Evolutionary conservation across 2,113 vertebrate species (phyloP).

Genomic region (Lipophrys pholis): DNA sequence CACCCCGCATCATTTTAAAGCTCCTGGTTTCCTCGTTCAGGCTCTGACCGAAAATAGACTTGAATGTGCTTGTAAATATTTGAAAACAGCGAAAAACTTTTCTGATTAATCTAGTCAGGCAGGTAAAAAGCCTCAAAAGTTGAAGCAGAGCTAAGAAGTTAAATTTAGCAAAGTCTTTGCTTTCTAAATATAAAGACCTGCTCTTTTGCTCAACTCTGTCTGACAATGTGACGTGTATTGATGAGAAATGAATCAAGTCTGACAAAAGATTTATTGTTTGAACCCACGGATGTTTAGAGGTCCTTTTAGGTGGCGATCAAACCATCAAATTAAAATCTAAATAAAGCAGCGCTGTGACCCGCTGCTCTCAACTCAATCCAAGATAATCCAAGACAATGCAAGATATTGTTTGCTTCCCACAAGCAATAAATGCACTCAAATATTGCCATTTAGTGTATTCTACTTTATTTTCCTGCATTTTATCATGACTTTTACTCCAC

Average conservation of each 20-base stretch:
- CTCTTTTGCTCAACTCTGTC: background rate
- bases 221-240: background rate
- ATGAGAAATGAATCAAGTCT: background rate
- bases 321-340: too few relatives aligned
- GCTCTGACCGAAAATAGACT: slow-evolving; percentile 58
- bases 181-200: slow-evolving; percentile 33
- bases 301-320: too few relatives aligned
- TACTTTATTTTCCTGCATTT: too few relatives aligned
- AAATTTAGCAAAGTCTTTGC: slow-evolving; percentile 28
- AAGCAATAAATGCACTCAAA: too few relatives aligned
- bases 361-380: too few relatives aligned
- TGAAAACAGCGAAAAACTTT: slow-evolving; percentile 21
- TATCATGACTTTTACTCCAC: too few relatives aligned
- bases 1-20: slow-evolving; percentile 19
- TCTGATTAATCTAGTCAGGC: slow-evolving; percentile 41
- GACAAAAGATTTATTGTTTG: too few relatives aligned
- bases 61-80: slow-evolving; percentile 55
- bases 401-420: too few relatives aligned
- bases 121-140: slow-evolving; percentile 41
- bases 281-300: too few relatives aligned
- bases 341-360: too few relatives aligned
- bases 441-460: too few relatives aligned
- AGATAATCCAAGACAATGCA: too few relatives aligned
- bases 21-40: slow-evolving; percentile 40
- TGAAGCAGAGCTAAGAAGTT: slow-evolving; percentile 24